phyloP scores from a whole-genome alignment of 2,113 vertebrate genomes.

The Myxocyprinus asiaticus region DNA sequence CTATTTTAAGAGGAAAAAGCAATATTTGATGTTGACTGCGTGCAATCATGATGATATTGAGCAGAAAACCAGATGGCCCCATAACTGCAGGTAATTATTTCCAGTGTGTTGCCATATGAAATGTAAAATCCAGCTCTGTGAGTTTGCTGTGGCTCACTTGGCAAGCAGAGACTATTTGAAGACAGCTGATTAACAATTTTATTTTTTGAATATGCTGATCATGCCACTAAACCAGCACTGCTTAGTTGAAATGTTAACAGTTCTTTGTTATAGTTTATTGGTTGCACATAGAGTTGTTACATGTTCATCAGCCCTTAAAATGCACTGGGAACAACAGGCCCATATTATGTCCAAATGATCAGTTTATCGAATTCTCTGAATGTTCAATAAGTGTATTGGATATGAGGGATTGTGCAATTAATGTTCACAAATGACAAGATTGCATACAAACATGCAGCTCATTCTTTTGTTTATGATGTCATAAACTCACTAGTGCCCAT shows the following conservation, averaged over 20 bases:
- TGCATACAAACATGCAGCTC: no score
- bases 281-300: no score
- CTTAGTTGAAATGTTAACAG: background rate
- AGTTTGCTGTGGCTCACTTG: background rate
- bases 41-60: slow-evolving; percentile 83
- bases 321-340: background rate
- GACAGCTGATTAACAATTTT: background rate
- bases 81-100: slow-evolving; percentile 79
- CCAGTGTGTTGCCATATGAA: slow-evolving; percentile 10
- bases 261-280: background rate
- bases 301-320: background rate
- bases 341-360: background rate
- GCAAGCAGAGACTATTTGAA: background rate
- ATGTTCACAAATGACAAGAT: background rate
- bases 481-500: background rate
- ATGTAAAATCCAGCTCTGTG: slow-evolving; percentile 14
- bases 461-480: background rate
- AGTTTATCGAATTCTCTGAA: background rate
- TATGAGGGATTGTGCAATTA: no score
- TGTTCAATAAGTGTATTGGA: background rate
- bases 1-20: background rate
- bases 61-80: slow-evolving; percentile 85
- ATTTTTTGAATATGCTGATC: background rate
- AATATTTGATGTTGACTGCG: slow-evolving; percentile 71
- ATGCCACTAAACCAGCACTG: background rate